Evolutionary conservation across 2,113 vertebrate species (phyloP).

Genomic region (Podarcis muralis): DNA sequence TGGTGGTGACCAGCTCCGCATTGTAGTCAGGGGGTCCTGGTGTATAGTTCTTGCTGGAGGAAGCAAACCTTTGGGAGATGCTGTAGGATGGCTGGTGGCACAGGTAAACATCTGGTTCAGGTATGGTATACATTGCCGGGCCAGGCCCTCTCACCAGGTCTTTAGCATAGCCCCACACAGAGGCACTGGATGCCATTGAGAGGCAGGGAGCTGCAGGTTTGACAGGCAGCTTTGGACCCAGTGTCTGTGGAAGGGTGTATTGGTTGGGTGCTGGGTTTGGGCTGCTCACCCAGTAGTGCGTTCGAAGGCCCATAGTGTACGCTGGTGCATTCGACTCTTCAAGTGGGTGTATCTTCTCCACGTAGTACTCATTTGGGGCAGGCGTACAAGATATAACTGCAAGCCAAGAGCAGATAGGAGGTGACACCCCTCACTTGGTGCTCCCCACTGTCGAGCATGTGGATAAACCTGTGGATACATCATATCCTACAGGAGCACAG

Average conservation of each 20-base stretch:
- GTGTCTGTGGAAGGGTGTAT: constrained; percentile 31
- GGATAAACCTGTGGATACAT: too few relatives aligned
- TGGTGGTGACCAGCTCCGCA: constrained; percentile 17
- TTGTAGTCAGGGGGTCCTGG: constrained; percentile 56
- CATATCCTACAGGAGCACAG: too few relatives aligned
- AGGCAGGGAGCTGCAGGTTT: constrained; percentile 45
- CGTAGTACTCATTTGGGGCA: constrained; percentile 34
- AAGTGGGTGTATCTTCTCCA: constrained; percentile 43
- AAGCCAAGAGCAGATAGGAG: background rate
- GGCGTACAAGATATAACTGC: constrained; percentile 45
- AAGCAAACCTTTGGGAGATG: constrained; percentile 39
- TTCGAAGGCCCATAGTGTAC: constrained; percentile 47
- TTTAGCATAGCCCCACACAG: constrained; percentile 50
- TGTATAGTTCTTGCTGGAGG: background rate
- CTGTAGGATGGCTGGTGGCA: constrained; percentile 47
- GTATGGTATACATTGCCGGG: constrained; percentile 25
- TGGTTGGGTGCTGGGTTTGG: constrained; percentile 53
- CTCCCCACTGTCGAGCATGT: background rate
- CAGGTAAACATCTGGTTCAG: constrained; percentile 46
- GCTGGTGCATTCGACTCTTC: constrained; percentile 55
- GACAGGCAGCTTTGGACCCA: constrained; percentile 41
- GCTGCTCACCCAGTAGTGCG: constrained; percentile 44
- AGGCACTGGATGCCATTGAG: constrained; percentile 12
- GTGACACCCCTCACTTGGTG: background rate
- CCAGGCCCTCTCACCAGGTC: constrained; percentile 47